Evolutionary conservation across 1,140 invertebrate genomes (phyloP).

Genomic region (Formica selysi): DNA sequence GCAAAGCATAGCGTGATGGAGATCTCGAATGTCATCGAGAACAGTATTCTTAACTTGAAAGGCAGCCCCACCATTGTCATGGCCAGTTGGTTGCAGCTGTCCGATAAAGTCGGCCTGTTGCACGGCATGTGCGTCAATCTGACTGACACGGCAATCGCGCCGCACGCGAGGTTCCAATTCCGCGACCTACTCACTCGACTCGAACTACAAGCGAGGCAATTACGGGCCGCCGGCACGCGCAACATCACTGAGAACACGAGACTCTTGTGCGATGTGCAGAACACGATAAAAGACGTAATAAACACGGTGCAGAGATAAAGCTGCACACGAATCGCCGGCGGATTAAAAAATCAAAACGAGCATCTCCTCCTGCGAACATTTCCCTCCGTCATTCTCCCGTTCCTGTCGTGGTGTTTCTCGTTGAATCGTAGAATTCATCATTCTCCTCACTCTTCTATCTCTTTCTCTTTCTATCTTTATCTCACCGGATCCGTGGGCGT

Average conservation of each 20-base stretch:
- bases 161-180: slow-evolving; percentile 95
- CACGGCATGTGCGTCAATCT: slow-evolving; percentile 92
- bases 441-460: background rate
- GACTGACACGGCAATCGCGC: slow-evolving; percentile 91
- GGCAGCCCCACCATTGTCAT: slow-evolving; percentile 88
- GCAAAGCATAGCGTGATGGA: slow-evolving; percentile 90
- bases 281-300: slow-evolving; percentile 93
- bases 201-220: slow-evolving; percentile 92
- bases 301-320: slow-evolving; percentile 93
- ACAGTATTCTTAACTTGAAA: slow-evolving; percentile 89
- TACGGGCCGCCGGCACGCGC: slow-evolving; percentile 91
- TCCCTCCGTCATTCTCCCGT: slow-evolving; percentile 20
- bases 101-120: slow-evolving; percentile 93
- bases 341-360: slow-evolving; percentile 65
- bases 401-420: background rate
- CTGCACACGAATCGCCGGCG: slow-evolving; percentile 12
- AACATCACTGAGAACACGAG: slow-evolving; percentile 90
- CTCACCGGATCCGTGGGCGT: slow-evolving; percentile 22
- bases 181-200: slow-evolving; percentile 94
- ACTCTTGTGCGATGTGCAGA: slow-evolving; percentile 91
- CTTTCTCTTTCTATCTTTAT: slow-evolving; percentile 20
- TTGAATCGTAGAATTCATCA: slow-evolving; percentile 21
- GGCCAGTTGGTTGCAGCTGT: slow-evolving; percentile 93
- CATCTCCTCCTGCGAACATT: slow-evolving; percentile 51
- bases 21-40: slow-evolving; percentile 90